Evolutionary conservation across 2,113 vertebrate genomes (phyloP), one percentile per base, ranked within the genome.

Genomic region (Petroica traversi): DNA sequence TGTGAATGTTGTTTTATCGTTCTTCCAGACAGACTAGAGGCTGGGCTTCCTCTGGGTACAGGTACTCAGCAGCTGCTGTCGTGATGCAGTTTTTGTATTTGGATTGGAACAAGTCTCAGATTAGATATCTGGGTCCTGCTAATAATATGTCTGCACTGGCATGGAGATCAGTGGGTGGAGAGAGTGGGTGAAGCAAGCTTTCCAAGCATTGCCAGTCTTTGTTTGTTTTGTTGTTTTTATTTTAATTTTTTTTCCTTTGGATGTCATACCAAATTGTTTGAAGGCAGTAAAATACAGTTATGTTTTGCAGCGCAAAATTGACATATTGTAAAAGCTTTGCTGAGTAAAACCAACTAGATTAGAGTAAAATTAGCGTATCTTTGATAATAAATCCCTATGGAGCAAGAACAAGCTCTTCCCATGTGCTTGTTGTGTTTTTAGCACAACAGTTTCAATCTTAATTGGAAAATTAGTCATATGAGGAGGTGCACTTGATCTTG

Each of bases 381-480:
- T 81, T 80, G 82, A 80, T 94, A 76, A 76, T 77, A 80, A 92
- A 46, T 90, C 76, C 79, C 92, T 55, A 2, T 20, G 76, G 83
- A 61, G 40, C 48, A 84, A 61, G 76, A 89, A 88, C 0, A 26
- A 85, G 46, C 59, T 86, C 64, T 86, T 93, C 43, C 55, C 14
- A 3, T 31, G 73, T 71, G 78, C 72, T 61, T 82, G 52, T 73
- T 95, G 78, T 89, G 49, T 72, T 89, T 95, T 31, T 52, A 85
- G 69, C 52, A 41, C 57, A 92, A 87, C 49, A 55, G 40, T 89
- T 93, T 92, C 73, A 67, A 4, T 52, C 55, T 71, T 86, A 92
- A 95, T 93, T 93, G 78, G 94, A 82, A 95, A 93, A 94, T 84
- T 63, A 94, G 77, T 92, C 10, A 2, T 85, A 82, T 31, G 46